Percentiles rank a stretch among this genome's conserved stretches.
Evolutionary conservation across 2,888 invertebrate genomes (phyloP).

Genomic region (Venustoraphidia nigricollis): DNA sequence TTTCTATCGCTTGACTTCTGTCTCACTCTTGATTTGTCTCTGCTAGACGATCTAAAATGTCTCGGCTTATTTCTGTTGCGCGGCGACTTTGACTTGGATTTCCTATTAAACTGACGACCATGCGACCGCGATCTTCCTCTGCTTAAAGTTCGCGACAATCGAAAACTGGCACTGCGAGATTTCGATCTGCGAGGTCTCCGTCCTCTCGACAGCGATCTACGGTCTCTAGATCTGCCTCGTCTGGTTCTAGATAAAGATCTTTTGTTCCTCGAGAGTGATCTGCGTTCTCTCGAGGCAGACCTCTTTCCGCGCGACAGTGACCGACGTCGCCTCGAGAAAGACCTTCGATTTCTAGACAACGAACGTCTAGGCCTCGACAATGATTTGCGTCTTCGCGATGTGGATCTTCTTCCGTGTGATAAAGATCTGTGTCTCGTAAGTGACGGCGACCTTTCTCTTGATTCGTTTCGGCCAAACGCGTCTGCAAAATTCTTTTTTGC

Average conservation of each 20-base stretch:
- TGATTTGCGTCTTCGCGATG: slow-evolving; percentile 17
- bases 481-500: slow-evolving; percentile 56
- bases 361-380: slow-evolving; percentile 18
- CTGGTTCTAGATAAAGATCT: slow-evolving; percentile 18
- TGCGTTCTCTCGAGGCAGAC: slow-evolving; percentile 10
- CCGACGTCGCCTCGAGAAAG: slow-evolving; percentile 17
- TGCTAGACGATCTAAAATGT: slow-evolving; percentile 19
- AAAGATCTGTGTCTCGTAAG: slow-evolving; percentile 20
- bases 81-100: slow-evolving; percentile 13
- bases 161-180: no score
- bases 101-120: slow-evolving; percentile 16
- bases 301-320: slow-evolving; percentile 14
- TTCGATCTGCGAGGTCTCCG: background rate
- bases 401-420: slow-evolving; percentile 15
- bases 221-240: slow-evolving; percentile 13
- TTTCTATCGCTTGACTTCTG: slow-evolving; percentile 24
- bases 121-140: slow-evolving; percentile 19
- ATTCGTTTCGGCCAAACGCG: slow-evolving; percentile 10
- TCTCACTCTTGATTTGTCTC: slow-evolving; percentile 21
- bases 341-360: slow-evolving; percentile 12
- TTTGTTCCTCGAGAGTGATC: slow-evolving; percentile 22
- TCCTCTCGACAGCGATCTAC: slow-evolving; percentile 4
- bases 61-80: slow-evolving; percentile 16
- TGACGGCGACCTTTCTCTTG: slow-evolving; percentile 15
- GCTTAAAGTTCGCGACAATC: slow-evolving; percentile 9